Evolutionary conservation across 2,797 vertebrate genomes (phyloP).

Genomic region (Rhabdomys pumilio): DNA sequence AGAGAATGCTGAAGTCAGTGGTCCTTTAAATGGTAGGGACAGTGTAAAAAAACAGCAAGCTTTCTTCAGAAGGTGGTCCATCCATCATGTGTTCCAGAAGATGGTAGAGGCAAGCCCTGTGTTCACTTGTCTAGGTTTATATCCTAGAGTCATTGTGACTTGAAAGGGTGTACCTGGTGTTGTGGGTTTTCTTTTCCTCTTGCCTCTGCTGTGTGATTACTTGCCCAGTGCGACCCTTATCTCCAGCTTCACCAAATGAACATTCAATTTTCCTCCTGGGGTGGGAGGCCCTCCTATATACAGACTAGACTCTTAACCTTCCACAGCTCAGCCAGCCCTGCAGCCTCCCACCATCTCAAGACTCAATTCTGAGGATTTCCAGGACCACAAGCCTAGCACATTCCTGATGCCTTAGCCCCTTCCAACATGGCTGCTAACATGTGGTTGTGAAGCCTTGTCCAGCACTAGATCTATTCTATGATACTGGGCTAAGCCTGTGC

Average conservation of each 20-base stretch:
- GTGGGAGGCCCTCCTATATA: not conserved
- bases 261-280: not conserved
- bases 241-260: too few relatives aligned
- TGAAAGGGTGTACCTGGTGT: not conserved
- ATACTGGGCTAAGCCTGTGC: not conserved
- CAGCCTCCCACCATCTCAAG: not conserved
- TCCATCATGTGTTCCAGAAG: not conserved
- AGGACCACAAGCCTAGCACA: too few relatives aligned
- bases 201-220: not conserved
- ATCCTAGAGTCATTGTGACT: not conserved
- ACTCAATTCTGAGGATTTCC: not conserved
- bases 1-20: too few relatives aligned
- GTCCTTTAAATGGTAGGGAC: not conserved
- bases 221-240: fast-evolving
- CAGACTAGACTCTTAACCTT: not conserved
- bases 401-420: not conserved
- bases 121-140: not conserved
- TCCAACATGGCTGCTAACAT: not conserved
- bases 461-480: not conserved
- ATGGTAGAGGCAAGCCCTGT: not conserved
- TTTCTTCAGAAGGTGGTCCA: not conserved
- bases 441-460: not conserved
- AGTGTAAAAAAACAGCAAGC: fast-evolving
- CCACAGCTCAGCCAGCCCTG: not conserved
- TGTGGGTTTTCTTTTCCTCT: not conserved